Base-by-base conservation (phyloP, 2,888 invertebrate species). In the Lottia scabra region DNA sequence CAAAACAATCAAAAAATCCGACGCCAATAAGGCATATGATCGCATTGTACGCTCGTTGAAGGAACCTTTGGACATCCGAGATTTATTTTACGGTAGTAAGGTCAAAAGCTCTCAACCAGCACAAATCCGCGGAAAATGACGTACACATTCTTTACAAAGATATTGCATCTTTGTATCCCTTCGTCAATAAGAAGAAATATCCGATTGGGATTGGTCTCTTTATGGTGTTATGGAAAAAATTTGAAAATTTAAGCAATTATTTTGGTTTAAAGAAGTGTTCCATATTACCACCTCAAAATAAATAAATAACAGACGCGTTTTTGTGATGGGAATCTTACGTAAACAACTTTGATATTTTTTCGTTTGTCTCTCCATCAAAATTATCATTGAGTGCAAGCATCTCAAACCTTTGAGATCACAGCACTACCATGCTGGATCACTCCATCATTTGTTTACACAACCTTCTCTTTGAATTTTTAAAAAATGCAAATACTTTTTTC, bases 251-350 rank as follows among this genome's bases (percentile, higher is more conserved):
- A 16, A 23, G 38, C 30, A 70, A 65, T 30, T 65, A 15, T 48
- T 70, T 65, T 38, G 26, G 70, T 2, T 46, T 46, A 1, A 16
- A 15, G 1, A 46, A 46, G 16, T 46, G 46, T 16, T 16, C 1
- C 1, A 46, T 46, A 16, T 15, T 46, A 0, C 46, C 46, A 6
- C 46, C 46, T 0, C 15, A 15, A 13, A 70, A 63, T 3, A 70
- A 45, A 12, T 26, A 45, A 44, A 65, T 63, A 27, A 70, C 48
- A 0, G 19, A 48, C 3, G 65, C 38, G 10, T 65, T 70, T 13
- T 56, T 8, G 65, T 70, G 70, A 30, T 70, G 70, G 16, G 48
- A 48, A 1, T 56, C 70, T 19, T 65, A 48, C 8, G 70, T 70
- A 63, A 70, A 65, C 19, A 70, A 48, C n/a, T 70, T 16, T 13